A percentile compares a stretch with the other conserved stretches of the same genome.
Conservation (phyloP, 2,797 vertebrate species). For the Betta splendens region DNA sequence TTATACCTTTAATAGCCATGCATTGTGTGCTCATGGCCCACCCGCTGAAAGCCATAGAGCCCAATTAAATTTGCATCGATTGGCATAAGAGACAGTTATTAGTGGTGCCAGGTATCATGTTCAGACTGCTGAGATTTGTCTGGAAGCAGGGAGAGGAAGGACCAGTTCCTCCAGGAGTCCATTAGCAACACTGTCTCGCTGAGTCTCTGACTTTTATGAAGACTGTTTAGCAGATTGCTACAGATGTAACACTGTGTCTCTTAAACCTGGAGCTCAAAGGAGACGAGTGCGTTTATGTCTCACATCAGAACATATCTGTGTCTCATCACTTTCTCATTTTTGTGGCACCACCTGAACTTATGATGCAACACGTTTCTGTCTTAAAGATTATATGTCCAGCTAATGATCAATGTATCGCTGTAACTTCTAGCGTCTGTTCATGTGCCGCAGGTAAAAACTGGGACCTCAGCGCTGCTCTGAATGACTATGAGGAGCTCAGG, state of each 20-base stretch:
- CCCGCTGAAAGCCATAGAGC: no score
- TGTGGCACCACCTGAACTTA: slow-evolving; percentile 23
- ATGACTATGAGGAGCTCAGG: slow-evolving; percentile 96
- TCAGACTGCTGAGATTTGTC: slow-evolving; percentile 49
- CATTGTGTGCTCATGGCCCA: no score
- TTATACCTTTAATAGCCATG: no score
- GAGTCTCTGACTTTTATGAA: slow-evolving; percentile 23
- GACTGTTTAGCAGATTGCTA: slow-evolving; percentile 23
- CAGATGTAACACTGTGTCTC: no score
- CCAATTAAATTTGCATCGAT: slow-evolving; percentile 74
- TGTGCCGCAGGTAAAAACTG: slow-evolving; percentile 93
- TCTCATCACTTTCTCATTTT: slow-evolving; percentile 23
- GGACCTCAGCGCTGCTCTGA: slow-evolving; percentile 96
- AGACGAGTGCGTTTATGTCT: slow-evolving; percentile 47
- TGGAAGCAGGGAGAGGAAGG: slow-evolving; percentile 30
- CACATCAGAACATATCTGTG: slow-evolving; percentile 53
- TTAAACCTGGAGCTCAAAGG: slow-evolving; percentile 56
- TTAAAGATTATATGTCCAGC: background rate
- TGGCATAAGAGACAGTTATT: slow-evolving; percentile 33
- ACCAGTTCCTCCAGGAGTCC: slow-evolving; percentile 50
- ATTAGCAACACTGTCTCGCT: slow-evolving; percentile 43
- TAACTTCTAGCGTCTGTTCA: slow-evolving; percentile 1
- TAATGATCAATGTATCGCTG: background rate
- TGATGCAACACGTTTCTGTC: slow-evolving; percentile 23
- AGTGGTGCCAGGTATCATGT: slow-evolving; percentile 41